Base-by-base conservation (phyloP, 2,113 vertebrate genomes). In the Bothrops jararaca region DNA sequence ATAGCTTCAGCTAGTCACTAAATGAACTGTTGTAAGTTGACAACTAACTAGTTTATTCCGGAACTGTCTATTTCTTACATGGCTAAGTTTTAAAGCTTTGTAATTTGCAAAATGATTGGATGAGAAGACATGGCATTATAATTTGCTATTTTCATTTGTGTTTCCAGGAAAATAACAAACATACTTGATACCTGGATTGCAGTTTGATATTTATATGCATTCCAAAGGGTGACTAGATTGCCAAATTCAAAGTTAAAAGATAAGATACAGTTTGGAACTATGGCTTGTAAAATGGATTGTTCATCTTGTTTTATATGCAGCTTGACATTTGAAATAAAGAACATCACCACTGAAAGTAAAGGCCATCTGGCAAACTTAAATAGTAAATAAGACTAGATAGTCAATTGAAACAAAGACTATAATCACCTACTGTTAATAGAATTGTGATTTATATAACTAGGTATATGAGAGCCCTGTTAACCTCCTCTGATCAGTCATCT, bases 151-250 rank as follows among this genome's bases (percentile, higher is more conserved):
- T 26, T 91, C 94, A 85, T 45, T 91, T 91, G 64, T 6, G 86
- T 94, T 95, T 92, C 90, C 85, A 88, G 2, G 85, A 52, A 91
- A 94, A 56, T 52, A 95, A 86, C 85, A 10, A 1, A 50, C 0
- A 2, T 88, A n/a, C 90, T 89, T 89, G 89, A 89, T 89, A 45
- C 52, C 90, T 91, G 23, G 92, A 5, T 88, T 94, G 90, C 52
- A 90, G 85, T 85, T 11, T 56, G 91, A 85, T 91, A 39, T 5
- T 53, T 53, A 12, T 48, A 50, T 39, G 0, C 23, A 89, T 86
- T 95, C 85, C 20, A 3, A 48, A 64, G 45, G 50, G 4, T 88
- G 10, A 87, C 22, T 50, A 34, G 45, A 2, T 90, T 80, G 45
- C 50, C n/a, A 87, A 58, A 92, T 52, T 29, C 29, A 64, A 52